A percentile compares a stretch with the other conserved stretches of the same genome.
Conservation (phyloP, 2,113 vertebrate species). For the Talpa occidentalis region DNA sequence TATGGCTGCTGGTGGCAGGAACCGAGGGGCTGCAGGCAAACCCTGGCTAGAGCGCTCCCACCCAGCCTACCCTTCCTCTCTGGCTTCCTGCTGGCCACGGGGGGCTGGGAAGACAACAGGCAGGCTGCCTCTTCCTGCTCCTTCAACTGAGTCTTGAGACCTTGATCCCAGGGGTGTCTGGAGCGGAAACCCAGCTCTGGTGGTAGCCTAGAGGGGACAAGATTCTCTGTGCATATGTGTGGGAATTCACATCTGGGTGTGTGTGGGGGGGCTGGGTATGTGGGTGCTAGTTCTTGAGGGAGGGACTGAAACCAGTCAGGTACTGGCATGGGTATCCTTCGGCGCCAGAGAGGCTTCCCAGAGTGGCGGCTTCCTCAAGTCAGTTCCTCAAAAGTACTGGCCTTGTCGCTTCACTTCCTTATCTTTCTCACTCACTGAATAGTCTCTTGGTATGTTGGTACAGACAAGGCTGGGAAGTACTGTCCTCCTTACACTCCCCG, state of each 20-base stretch:
- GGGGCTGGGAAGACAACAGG: background rate
- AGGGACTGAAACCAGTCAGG: background rate
- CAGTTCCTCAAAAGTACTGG: background rate
- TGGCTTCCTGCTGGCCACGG: slow-evolving; percentile 19
- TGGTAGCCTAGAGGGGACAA: background rate
- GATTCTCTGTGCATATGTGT: background rate
- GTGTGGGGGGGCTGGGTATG: rapidly evolving
- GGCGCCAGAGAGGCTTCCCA: background rate
- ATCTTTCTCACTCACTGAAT: background rate
- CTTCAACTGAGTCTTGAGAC: background rate
- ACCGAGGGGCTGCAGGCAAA: background rate
- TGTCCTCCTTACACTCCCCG: background rate
- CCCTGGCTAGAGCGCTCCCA: background rate
- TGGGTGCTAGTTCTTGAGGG: no score
- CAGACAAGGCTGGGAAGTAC: background rate
- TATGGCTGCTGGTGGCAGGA: background rate
- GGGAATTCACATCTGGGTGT: background rate
- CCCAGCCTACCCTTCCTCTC: slow-evolving; percentile 1
- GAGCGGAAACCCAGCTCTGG: background rate
- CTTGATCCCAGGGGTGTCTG: background rate
- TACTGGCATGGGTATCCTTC: background rate
- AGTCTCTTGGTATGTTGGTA: background rate
- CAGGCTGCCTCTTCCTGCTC: slow-evolving; percentile 41
- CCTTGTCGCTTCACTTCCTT: background rate
- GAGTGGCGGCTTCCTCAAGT: background rate